Conservation (phyloP, 2,797 vertebrate genomes). For the Pteropus rufus region DNA sequence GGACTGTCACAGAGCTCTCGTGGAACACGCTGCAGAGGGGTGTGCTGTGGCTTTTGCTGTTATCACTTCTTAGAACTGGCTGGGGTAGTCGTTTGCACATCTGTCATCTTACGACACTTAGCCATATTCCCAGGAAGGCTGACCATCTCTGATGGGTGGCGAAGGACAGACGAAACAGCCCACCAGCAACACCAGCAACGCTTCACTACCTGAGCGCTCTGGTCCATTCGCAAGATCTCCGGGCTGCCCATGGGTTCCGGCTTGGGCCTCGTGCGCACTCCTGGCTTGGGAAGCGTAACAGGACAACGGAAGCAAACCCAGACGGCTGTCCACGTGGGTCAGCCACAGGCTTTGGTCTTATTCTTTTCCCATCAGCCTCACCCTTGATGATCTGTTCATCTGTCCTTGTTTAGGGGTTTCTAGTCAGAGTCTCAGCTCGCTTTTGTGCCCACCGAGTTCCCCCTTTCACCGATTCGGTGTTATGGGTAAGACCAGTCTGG, state of each 20-base stretch:
- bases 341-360: background rate
- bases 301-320: background rate
- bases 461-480: background rate
- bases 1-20: background rate
- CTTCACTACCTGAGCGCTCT: too few species aligned
- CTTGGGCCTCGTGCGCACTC: accelerated
- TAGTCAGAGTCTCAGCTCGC: background rate
- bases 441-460: background rate
- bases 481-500: background rate
- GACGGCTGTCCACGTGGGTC: background rate
- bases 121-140: background rate
- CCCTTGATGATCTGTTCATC: background rate
- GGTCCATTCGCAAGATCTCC: background rate
- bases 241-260: accelerated
- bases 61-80: background rate
- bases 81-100: background rate
- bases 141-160: background rate
- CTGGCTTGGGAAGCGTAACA: background rate
- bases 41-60: background rate
- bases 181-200: too few species aligned
- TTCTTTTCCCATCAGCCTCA: background rate
- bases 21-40: too few species aligned
- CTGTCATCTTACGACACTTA: background rate
- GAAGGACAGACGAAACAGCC: background rate
- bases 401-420: background rate